These are phyloP conservation scores for Neotoxoptera formosana DNA, from an alignment of 1,140 invertebrate species.

Conservation along the genomic window DNA sequence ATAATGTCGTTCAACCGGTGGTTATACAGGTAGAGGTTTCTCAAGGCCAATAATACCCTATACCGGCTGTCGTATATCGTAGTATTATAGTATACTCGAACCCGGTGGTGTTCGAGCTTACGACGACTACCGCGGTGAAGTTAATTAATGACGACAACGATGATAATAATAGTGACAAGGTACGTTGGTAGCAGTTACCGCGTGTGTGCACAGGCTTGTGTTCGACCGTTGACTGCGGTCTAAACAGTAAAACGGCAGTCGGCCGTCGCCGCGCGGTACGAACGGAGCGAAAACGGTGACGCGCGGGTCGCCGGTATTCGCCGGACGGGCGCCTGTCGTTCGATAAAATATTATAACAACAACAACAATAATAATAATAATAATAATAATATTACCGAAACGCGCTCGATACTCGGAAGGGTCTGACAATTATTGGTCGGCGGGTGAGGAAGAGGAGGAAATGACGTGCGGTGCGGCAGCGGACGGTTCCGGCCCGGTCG, in stretches of 20 bases:
- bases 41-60: not conserved
- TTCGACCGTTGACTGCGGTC: not conserved
- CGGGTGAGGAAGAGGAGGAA: not conserved
- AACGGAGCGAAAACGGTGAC: not conserved
- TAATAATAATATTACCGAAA: not conserved
- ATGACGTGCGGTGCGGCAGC: not conserved
- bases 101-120: not conserved
- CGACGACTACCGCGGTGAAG: not conserved
- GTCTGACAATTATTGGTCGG: not conserved
- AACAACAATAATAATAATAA: not conserved
- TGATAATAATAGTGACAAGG: not conserved
- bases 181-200: not conserved
- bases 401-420: not conserved
- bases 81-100: not conserved
- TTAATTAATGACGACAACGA: not conserved
- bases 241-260: not conserved
- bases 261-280: not conserved
- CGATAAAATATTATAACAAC: not conserved
- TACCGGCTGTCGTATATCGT: not conserved
- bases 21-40: not conserved
- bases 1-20: not conserved
- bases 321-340: slow-evolving; percentile 54
- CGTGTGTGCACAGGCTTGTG: not conserved
- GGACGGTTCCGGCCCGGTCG: not conserved
- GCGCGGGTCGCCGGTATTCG: slow-evolving; percentile 17